Evolutionary conservation across 2,113 vertebrate genomes (phyloP).

Genomic region (Sceloporus undulatus): DNA sequence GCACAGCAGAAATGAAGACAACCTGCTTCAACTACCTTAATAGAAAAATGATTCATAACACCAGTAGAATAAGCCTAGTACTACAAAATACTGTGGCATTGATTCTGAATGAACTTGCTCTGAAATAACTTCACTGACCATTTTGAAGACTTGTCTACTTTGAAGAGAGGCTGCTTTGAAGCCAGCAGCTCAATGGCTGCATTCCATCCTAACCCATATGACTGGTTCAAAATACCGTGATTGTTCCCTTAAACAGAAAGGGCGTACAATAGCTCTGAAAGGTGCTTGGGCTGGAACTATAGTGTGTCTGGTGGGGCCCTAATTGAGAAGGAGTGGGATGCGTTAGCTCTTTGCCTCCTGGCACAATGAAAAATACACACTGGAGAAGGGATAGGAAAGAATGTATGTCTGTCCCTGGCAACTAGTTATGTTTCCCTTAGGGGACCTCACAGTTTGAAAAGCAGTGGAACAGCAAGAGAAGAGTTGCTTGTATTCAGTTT

Average conservation of each 20-base stretch:
- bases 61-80: not conserved
- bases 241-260: slow-evolving; percentile 20
- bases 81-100: not conserved
- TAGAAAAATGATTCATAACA: not conserved
- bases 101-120: not conserved
- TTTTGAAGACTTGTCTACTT: slow-evolving; percentile 2
- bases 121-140: slow-evolving; percentile 12
- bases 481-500: slow-evolving; percentile 1
- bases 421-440: slow-evolving; percentile 39
- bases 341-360: slow-evolving; percentile 29
- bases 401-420: slow-evolving; percentile 41
- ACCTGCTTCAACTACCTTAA: not conserved
- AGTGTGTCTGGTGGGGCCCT: slow-evolving; percentile 10
- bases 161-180: slow-evolving; percentile 5
- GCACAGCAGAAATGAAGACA: not conserved
- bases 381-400: slow-evolving; percentile 34
- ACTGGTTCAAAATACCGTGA: slow-evolving; percentile 10
- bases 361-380: slow-evolving; percentile 37
- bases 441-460: slow-evolving; percentile 45
- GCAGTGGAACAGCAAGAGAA: slow-evolving; percentile 28
- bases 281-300: not conserved
- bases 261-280: slow-evolving; percentile 17
- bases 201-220: not conserved
- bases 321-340: slow-evolving; percentile 32
- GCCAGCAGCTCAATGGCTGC: slow-evolving; percentile 2